phyloP scores from a whole-genome alignment of 1,140 invertebrate species.

The Episyrphus balteatus region DNA sequence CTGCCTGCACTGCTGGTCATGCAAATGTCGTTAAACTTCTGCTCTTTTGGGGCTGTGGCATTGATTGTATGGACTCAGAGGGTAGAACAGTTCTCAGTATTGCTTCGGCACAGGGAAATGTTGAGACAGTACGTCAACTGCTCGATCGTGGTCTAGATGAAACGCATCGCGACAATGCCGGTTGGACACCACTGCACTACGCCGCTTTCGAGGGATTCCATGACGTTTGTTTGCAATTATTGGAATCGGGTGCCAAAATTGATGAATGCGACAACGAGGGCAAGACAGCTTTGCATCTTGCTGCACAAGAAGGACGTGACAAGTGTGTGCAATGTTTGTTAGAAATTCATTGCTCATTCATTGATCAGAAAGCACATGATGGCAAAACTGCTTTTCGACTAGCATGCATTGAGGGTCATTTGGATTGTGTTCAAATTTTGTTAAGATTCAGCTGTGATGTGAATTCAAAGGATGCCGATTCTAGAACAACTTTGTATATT shows the following conservation, averaged over 20 bases:
- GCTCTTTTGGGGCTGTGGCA: conserved; percentile 80
- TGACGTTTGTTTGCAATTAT: conserved; percentile 73
- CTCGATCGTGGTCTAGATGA: conserved; percentile 84
- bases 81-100: conserved; percentile 81
- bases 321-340: conserved; percentile 30
- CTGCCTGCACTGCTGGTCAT: conserved; percentile 78
- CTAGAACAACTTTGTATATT: conserved; percentile 83
- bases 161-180: conserved; percentile 80
- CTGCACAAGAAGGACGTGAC: conserved; percentile 71
- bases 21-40: conserved; percentile 66
- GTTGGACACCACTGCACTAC: conserved; percentile 89
- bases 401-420: conserved; percentile 49
- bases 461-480: conserved; percentile 84
- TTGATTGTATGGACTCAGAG: conserved; percentile 81
- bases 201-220: conserved; percentile 85
- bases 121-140: conserved; percentile 76
- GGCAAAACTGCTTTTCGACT: conserved; percentile 85
- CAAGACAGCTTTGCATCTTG: conserved; percentile 79
- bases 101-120: conserved; percentile 74
- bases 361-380: conserved; percentile 85
- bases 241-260: conserved; percentile 85
- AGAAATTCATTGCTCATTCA: conserved; percentile 36
- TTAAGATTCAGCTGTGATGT: conserved; percentile 70
- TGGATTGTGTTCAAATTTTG: conserved; percentile 65
- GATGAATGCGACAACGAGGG: conserved; percentile 91